Conservation (phyloP, 30 jellyfish, hydroid and myxozoan genomes). For the Aurelia aurita region DNA sequence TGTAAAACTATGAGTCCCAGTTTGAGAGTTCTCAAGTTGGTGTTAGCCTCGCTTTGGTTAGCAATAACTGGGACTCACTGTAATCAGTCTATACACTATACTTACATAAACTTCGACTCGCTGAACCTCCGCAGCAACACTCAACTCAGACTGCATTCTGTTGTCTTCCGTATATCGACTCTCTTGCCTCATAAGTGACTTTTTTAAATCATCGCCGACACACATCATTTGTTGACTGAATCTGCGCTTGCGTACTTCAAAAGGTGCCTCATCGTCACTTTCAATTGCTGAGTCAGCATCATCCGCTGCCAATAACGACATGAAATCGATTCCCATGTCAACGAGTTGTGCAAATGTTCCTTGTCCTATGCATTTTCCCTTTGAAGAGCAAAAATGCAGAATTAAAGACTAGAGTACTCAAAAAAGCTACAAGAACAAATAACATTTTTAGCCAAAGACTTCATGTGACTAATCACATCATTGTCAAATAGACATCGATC, state of each 20-base stretch:
- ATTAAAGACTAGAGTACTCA: neutral
- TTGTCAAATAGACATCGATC: too few species aligned
- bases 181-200: slow-evolving; percentile 59
- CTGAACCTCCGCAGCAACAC: slow-evolving; percentile 63
- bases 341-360: slow-evolving; percentile 89
- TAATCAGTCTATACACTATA: too few species aligned
- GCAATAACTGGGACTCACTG: too few species aligned
- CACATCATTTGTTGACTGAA: slow-evolving; percentile 83
- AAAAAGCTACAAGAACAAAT: too few species aligned
- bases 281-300: slow-evolving; percentile 71
- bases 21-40: too few species aligned
- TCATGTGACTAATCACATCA: too few species aligned
- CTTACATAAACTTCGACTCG: slow-evolving; percentile 73
- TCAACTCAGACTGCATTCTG: slow-evolving; percentile 64
- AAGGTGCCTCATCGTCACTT: slow-evolving; percentile 61
- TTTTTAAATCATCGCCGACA: slow-evolving; percentile 45
- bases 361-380: slow-evolving; percentile 89
- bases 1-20: too few species aligned
- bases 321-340: slow-evolving; percentile 88
- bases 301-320: slow-evolving; percentile 70
- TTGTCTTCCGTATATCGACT: slow-evolving; percentile 40
- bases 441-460: too few species aligned
- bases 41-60: too few species aligned
- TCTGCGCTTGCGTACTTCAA: slow-evolving; percentile 76
- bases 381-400: neutral